Evolutionary conservation across 2,113 vertebrate genomes (phyloP).

Genomic region (Raja brachyura): DNA sequence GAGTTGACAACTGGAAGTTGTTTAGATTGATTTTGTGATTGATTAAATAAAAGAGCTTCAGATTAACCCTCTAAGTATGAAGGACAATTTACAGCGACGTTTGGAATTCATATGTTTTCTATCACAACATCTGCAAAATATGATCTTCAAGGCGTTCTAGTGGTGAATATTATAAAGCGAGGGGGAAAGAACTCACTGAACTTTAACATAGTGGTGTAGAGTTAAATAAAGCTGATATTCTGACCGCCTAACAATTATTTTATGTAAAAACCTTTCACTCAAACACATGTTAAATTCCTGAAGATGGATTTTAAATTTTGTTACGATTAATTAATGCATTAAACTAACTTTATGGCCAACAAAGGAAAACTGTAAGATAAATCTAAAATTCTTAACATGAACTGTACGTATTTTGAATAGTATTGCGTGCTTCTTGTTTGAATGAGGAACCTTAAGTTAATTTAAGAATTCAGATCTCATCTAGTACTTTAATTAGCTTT

Average conservation of each 20-base stretch:
- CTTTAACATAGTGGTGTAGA: not conserved
- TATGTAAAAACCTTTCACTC: not conserved
- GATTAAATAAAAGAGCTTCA: not conserved
- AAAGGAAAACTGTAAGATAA: not conserved
- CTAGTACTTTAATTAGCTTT: conserved; percentile 34
- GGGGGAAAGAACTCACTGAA: not conserved
- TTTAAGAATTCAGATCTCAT: conserved; percentile 35
- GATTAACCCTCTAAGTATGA: not conserved
- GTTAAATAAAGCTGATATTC: not conserved
- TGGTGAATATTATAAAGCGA: not conserved
- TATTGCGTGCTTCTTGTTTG: conserved; percentile 11
- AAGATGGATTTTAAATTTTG: not conserved
- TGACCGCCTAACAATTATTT: not conserved
- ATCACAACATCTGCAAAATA: conserved; percentile 20
- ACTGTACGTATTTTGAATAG: not conserved
- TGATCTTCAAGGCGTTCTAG: conserved; percentile 13
- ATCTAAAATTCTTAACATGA: not conserved
- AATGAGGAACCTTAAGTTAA: conserved; percentile 26
- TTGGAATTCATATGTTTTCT: conserved; percentile 6
- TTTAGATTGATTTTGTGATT: not conserved
- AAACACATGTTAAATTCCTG: not conserved
- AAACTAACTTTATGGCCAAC: not conserved
- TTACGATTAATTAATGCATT: not conserved
- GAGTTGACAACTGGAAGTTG: not conserved
- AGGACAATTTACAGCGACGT: not conserved